phyloP scores from a whole-genome alignment of 64 coral and sea anemone genomes.

The Actinia equina region DNA sequence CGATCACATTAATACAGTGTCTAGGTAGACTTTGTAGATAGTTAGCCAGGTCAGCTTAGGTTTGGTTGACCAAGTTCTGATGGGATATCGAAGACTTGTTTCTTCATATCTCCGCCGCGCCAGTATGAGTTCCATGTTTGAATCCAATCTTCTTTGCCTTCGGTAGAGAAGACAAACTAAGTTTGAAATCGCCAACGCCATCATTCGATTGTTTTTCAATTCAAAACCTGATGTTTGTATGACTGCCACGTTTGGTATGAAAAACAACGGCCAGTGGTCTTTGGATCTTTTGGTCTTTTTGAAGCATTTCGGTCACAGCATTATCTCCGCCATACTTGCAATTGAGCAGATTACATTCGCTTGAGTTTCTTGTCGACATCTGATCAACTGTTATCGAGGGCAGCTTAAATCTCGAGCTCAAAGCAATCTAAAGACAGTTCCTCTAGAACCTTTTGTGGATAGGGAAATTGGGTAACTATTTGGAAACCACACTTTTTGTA shows the following conservation, averaged over 20 bases:
- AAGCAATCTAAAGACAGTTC: slow-evolving; percentile 47
- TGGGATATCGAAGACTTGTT: too few species aligned
- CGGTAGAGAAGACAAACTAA: not conserved
- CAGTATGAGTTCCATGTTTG: too few species aligned
- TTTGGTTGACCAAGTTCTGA: too few species aligned
- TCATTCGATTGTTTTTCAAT: not conserved
- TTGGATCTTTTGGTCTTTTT: too few species aligned
- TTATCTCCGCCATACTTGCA: not conserved
- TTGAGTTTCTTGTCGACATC: not conserved
- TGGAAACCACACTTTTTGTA: slow-evolving; percentile 61
- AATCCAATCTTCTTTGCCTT: not conserved
- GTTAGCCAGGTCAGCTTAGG: too few species aligned
- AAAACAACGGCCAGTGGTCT: too few species aligned
- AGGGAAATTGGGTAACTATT: slow-evolving; percentile 30
- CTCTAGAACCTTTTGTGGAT: slow-evolving; percentile 52
- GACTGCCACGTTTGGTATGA: too few species aligned
- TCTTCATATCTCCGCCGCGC: too few species aligned
- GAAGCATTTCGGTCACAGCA: not conserved
- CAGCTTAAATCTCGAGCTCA: slow-evolving; percentile 26
- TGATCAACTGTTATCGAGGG: not conserved
- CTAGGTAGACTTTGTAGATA: too few species aligned
- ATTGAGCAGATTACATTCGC: not conserved
- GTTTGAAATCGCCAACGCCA: not conserved
- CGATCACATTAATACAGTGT: too few species aligned
- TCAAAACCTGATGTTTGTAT: too few species aligned